These are phyloP conservation scores for Aphis craccivora DNA, from an alignment of 1,140 invertebrate genomes.

Conservation along the genomic window DNA sequence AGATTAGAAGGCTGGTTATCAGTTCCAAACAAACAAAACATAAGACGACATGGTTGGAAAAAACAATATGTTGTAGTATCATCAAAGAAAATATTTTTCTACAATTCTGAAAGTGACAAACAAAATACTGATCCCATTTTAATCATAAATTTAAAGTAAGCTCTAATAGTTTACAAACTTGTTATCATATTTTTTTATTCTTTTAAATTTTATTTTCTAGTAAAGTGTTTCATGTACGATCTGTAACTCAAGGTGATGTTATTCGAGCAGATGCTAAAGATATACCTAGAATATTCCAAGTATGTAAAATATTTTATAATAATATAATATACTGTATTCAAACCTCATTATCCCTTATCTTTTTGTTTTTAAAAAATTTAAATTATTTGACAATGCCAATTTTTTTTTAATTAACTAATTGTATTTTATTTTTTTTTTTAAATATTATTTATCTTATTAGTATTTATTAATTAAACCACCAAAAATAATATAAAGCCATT, in stretches of 20 bases:
- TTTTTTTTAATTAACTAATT: too few species aligned
- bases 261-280: slow-evolving; percentile 98
- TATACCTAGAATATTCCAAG: slow-evolving; percentile 98
- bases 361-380: too few species aligned
- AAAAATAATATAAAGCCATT: too few species aligned
- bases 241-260: slow-evolving; percentile 98
- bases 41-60: slow-evolving; percentile 93
- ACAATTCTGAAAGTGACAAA: slow-evolving; percentile 93
- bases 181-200: background rate
- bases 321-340: background rate
- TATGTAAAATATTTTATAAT: slow-evolving; percentile 62
- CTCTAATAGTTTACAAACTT: background rate
- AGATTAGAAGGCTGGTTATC: slow-evolving; percentile 95
- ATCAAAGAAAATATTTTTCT: slow-evolving; percentile 97
- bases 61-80: slow-evolving; percentile 97
- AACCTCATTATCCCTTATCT: too few species aligned
- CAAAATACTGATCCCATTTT: slow-evolving; percentile 93
- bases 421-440: too few species aligned
- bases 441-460: too few species aligned
- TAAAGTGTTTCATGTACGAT: slow-evolving; percentile 98
- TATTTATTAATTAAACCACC: too few species aligned
- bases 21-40: slow-evolving; percentile 94
- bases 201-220: slow-evolving; percentile 66
- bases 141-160: slow-evolving; percentile 91
- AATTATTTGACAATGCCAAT: too few species aligned